Base-by-base conservation (phyloP, 37 sponge, comb jelly and placozoan species). In the Chondrosia reniformis region DNA sequence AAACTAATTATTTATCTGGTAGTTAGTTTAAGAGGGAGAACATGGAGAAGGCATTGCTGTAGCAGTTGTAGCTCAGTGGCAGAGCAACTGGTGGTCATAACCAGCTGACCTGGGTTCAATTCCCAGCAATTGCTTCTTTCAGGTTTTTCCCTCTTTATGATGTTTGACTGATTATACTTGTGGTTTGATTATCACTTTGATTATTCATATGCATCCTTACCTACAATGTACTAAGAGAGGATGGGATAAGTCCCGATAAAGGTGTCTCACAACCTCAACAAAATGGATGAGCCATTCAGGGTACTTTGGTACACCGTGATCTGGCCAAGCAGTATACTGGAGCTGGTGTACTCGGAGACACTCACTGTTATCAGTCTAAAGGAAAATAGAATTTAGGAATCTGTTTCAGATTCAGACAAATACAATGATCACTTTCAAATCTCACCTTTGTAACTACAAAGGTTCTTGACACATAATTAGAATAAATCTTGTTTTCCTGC, bases 311-410 rank as follows among this genome's bases (percentile, higher is more conserved):
- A 59, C 22, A 25, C 61, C 61, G 22, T 59, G n/a, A 59, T 59
- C 61, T 5, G 61, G 61, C 61, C 61, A 59, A 19, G 61, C 61
- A 59, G 61, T 59, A 13, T 59, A 59, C 30, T 59, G 61, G 61
- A 59, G 28, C 30, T 59, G 61, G 61, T 59, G 22, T 25, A 59
- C 61, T n/a, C n/a, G n/a, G n/a, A n/a, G n/a, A n/a, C n/a, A n/a
- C n/a, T n/a, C n/a, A n/a, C n/a, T n/a, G n/a, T n/a, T n/a, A n/a
- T n/a, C n/a, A n/a, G n/a, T n/a, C n/a, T n/a, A n/a, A n/a, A n/a
- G n/a, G n/a, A n/a, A 59, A 59, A 25, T 59, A 25, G n/a, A 13
- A 13, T 59, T 19, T 59, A 25, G n/a, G 61, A 59, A 59, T 6
- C 22, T 30, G 8, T 6, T 13, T 59, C 61, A 13, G 9, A 7